Conservation (phyloP, 2,888 invertebrate genomes). For the Eristalinus sepulchralis region DNA sequence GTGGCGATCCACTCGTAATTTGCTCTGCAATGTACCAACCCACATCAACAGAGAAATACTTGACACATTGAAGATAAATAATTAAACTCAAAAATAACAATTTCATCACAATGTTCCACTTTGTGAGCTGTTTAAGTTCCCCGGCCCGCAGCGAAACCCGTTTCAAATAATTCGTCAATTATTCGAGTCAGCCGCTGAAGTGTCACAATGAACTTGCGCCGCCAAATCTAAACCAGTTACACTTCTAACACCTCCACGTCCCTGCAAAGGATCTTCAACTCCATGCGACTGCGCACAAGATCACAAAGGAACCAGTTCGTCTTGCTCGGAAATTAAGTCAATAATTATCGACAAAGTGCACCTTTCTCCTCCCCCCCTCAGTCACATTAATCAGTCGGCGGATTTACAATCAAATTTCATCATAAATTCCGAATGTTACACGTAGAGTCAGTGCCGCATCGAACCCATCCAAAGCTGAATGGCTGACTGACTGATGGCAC, state of each 20-base stretch:
- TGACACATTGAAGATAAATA: too few relatives aligned
- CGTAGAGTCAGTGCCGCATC: background rate
- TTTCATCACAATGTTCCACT: background rate
- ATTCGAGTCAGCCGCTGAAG: background rate
- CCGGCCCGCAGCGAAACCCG: background rate
- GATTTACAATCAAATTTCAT: background rate
- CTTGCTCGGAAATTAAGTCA: background rate
- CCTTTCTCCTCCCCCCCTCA: background rate
- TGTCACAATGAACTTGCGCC: constrained; percentile 3
- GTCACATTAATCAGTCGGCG: background rate
- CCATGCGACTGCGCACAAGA: background rate
- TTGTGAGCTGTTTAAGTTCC: background rate
- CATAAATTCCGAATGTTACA: background rate
- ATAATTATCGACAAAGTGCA: background rate
- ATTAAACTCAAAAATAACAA: background rate
- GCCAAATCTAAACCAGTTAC: background rate
- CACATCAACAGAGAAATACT: too few relatives aligned
- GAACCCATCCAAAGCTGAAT: background rate
- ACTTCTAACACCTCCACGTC: constrained; percentile 5
- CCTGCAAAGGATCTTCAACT: background rate
- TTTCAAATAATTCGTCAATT: background rate
- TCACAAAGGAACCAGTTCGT: background rate
- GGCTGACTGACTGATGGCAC: background rate
- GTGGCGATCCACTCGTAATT: too few relatives aligned
- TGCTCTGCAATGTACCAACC: too few relatives aligned